phyloP scores from a whole-genome alignment of 1,140 invertebrate species.

The Drosophila quadrilineata region DNA sequence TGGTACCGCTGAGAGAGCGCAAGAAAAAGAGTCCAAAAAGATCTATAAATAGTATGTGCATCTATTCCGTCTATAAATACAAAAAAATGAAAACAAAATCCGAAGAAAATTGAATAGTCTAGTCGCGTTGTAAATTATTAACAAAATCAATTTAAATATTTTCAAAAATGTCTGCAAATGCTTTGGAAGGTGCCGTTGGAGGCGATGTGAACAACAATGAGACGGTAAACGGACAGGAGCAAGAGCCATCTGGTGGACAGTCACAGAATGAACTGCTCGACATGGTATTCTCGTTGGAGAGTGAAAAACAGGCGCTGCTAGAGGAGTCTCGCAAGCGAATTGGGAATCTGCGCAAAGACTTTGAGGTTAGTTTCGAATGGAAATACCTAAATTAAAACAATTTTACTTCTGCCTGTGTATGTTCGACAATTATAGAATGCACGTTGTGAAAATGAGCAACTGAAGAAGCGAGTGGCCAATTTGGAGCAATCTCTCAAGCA shows the following conservation, averaged over 20 bases:
- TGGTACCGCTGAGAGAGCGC: slow-evolving; percentile 2
- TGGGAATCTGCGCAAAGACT: slow-evolving; percentile 73
- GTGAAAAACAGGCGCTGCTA: slow-evolving; percentile 75
- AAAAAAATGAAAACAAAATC: slow-evolving; percentile 53
- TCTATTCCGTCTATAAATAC: slow-evolving; percentile 69
- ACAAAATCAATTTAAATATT: slow-evolving; percentile 18
- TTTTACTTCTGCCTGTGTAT: background rate
- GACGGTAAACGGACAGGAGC: slow-evolving; percentile 2
- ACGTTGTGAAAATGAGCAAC: slow-evolving; percentile 61
- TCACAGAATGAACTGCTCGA: slow-evolving; percentile 73
- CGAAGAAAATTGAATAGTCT: slow-evolving; percentile 19
- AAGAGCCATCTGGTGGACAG: slow-evolving; percentile 1
- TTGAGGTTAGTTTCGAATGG: slow-evolving; percentile 70
- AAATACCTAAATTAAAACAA: background rate
- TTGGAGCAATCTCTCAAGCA: slow-evolving; percentile 74
- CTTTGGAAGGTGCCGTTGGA: slow-evolving; percentile 41
- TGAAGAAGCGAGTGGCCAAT: slow-evolving; percentile 61
- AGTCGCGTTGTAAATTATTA: slow-evolving; percentile 22
- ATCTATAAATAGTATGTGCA: slow-evolving; percentile 72
- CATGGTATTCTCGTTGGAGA: slow-evolving; percentile 78
- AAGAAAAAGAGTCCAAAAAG: slow-evolving; percentile 25
- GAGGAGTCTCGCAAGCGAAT: slow-evolving; percentile 76
- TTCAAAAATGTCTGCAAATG: slow-evolving; percentile 57
- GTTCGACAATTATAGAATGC: slow-evolving; percentile 44
- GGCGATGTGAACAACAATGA: slow-evolving; percentile 74